phyloP scores from a whole-genome alignment of 2,888 invertebrate genomes.

The Bruchidius siliquastri region DNA sequence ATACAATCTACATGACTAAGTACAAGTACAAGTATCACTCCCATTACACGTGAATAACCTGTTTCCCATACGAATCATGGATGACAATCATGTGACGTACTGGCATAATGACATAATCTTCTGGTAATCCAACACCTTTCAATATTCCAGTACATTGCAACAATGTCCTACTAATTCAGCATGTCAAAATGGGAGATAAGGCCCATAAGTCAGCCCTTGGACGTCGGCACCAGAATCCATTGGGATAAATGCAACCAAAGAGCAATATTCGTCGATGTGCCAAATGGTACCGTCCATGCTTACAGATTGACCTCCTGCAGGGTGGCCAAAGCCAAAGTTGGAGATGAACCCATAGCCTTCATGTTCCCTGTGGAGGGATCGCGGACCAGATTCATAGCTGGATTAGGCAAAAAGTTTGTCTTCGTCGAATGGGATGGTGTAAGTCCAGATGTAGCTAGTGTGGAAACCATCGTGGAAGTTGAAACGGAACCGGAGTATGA shows the following conservation, averaged over 20 bases:
- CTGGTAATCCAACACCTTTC: not conserved
- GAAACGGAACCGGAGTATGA: constrained; percentile 46
- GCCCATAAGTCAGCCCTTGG: constrained; percentile 1
- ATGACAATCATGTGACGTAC: not conserved
- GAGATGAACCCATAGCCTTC: constrained; percentile 44
- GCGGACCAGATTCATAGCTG: constrained; percentile 57
- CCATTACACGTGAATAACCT: no score
- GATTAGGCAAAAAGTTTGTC: constrained; percentile 53
- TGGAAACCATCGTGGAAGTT: constrained; percentile 51
- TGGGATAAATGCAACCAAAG: constrained; percentile 60
- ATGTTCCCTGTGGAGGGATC: constrained; percentile 59
- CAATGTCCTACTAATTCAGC: not conserved
- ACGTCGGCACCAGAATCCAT: constrained; percentile 65
- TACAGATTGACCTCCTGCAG: constrained; percentile 27
- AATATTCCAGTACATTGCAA: not conserved
- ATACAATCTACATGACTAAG: no score
- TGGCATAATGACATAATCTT: not conserved
- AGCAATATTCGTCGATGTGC: constrained; percentile 63
- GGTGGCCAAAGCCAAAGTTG: constrained; percentile 26
- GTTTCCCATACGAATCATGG: no score
- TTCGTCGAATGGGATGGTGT: constrained; percentile 60
- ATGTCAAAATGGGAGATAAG: constrained; percentile 2
- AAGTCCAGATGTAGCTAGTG: constrained; percentile 46
- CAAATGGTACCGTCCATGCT: constrained; percentile 30
- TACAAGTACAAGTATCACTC: no score